A percentile compares a stretch with the other conserved stretches of the same genome.
Conservation (phyloP, 2,797 vertebrate genomes). For the Threskiornis aethiopicus region DNA sequence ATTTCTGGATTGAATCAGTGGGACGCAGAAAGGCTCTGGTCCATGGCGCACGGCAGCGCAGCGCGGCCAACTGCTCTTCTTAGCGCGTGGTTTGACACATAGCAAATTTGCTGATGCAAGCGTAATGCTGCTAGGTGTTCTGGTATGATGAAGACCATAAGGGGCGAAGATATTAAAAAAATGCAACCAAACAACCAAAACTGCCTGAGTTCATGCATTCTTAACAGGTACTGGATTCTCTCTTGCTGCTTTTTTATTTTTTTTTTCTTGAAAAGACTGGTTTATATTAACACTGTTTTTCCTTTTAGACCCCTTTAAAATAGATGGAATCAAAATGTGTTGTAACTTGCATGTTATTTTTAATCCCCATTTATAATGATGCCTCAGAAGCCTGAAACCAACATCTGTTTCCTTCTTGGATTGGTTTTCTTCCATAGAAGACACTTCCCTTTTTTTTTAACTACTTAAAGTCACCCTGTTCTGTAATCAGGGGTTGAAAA, state of each 20-base stretch:
- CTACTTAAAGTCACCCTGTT: not conserved
- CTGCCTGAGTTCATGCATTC: not conserved
- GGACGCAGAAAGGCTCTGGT: not conserved
- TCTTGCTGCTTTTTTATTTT: not conserved
- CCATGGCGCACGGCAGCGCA: fast-evolving
- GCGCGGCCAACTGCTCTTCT: not conserved
- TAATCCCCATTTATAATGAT: not conserved
- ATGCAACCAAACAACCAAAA: not conserved
- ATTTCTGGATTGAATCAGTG: not conserved
- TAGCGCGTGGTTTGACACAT: fast-evolving
- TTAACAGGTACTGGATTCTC: not conserved
- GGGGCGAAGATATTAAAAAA: not conserved
- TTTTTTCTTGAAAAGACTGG: not conserved
- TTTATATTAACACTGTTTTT: not conserved
- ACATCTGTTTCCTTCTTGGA: not conserved
- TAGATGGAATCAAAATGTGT: not conserved
- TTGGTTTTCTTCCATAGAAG: not conserved
- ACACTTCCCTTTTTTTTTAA: not conserved
- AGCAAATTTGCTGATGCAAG: not conserved
- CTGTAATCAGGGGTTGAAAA: not conserved
- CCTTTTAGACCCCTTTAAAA: not conserved
- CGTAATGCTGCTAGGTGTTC: not conserved
- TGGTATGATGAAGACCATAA: not conserved
- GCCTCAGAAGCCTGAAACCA: not conserved
- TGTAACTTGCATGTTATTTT: not conserved